phyloP scores from a whole-genome alignment of 2,888 invertebrate genomes.

The Chymomyza amoena region DNA sequence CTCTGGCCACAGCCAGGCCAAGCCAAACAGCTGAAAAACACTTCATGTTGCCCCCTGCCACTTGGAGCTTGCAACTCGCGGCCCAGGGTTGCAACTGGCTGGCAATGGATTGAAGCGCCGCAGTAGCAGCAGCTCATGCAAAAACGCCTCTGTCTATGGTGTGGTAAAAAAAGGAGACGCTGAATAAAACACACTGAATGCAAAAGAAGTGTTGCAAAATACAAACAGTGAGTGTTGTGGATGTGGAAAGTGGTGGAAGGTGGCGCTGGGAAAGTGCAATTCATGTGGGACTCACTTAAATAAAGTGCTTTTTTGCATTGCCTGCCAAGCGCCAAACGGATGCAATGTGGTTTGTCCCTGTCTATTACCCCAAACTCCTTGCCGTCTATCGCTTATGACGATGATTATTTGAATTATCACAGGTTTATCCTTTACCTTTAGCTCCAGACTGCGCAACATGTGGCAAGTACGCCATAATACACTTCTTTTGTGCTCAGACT shows the following conservation, averaged over 20 bases:
- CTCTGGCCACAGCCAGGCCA: conserved; percentile 23
- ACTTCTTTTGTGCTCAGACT: not conserved
- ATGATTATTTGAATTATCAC: conserved; percentile 67
- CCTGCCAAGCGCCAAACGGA: conserved; percentile 51
- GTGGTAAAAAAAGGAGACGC: conserved; percentile 22
- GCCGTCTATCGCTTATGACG: conserved; percentile 29
- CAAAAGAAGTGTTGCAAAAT: conserved; percentile 68
- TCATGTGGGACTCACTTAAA: conserved; percentile 72
- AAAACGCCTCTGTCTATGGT: not conserved
- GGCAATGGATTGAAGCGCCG: conserved; percentile 2
- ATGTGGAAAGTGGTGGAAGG: conserved; percentile 12
- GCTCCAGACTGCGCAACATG: conserved; percentile 31
- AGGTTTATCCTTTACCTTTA: conserved; percentile 44
- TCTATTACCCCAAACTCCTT: not conserved
- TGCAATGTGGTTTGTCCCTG: conserved; percentile 21
- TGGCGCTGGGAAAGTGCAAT: conserved; percentile 53
- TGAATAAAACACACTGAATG: conserved; percentile 53
- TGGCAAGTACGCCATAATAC: conserved; percentile 11
- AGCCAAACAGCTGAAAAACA: conserved; percentile 44
- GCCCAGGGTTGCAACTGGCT: conserved; percentile 19
- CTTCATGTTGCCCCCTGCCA: conserved; percentile 16
- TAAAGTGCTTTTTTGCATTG: conserved; percentile 70
- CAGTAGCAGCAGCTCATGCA: conserved; percentile 7
- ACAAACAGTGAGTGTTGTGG: conserved; percentile 44
- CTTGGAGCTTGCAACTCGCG: not conserved